Percentiles rank a stretch among this genome's conserved stretches.
Evolutionary conservation across 2,113 vertebrate genomes (phyloP).

Genomic region (Mus musculus): GRCm39 chr9:56147501-56148000

Average conservation of each 20-base stretch:
- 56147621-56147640: not conserved
- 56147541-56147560: not conserved
- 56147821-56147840: not conserved
- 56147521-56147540: not conserved
- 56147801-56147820: not conserved
- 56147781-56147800: not conserved
- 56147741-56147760: conserved; percentile 12
- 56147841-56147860: not conserved
- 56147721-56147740: not conserved
- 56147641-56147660: not conserved
- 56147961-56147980: not conserved
- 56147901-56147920: not conserved
- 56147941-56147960: conserved; percentile 44
- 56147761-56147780: conserved; percentile 8
- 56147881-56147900: conserved; percentile 13
- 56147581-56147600: not conserved
- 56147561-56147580: not conserved
- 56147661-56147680: not conserved
- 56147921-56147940: conserved; percentile 14
- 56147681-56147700: not conserved
- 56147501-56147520: not conserved
- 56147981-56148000: not conserved
- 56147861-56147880: not conserved
- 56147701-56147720: not conserved
- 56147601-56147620: not conserved